phyloP scores from a whole-genome alignment of 2,797 vertebrate genomes.

The Lepilemur septentrionalis region DNA sequence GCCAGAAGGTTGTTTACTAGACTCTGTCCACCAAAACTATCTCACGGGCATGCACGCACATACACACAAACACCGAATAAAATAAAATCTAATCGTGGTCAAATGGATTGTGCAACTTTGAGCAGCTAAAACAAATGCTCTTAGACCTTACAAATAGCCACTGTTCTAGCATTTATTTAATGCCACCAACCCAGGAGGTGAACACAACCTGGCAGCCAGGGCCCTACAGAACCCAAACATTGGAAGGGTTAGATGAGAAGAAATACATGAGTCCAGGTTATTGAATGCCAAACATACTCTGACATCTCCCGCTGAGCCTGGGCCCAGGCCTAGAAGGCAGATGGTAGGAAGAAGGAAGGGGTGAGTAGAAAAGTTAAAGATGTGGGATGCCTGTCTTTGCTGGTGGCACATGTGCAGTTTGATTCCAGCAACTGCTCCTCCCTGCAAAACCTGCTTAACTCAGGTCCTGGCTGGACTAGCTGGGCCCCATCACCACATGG shows the following conservation, averaged over 20 bases:
- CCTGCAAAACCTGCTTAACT: neutral
- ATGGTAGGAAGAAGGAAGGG: neutral
- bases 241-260: neutral
- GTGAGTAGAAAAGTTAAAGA: neutral
- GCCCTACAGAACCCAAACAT: neutral
- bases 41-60: neutral
- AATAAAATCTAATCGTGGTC: neutral
- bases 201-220: neutral
- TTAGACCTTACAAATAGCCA: neutral
- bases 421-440: neutral
- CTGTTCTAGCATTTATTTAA: neutral
- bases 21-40: neutral
- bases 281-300: neutral
- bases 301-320: rapidly evolving
- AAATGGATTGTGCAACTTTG: neutral
- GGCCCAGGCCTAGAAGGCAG: neutral
- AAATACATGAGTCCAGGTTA: neutral
- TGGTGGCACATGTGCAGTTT: rapidly evolving
- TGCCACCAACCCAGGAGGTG: neutral
- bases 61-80: neutral
- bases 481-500: neutral
- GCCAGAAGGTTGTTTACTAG: neutral
- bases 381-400: neutral
- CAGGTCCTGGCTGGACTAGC: neutral
- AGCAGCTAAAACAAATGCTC: neutral